phyloP scores from a whole-genome alignment of 2,888 invertebrate genomes.

The Eretmocerus hayati region DNA sequence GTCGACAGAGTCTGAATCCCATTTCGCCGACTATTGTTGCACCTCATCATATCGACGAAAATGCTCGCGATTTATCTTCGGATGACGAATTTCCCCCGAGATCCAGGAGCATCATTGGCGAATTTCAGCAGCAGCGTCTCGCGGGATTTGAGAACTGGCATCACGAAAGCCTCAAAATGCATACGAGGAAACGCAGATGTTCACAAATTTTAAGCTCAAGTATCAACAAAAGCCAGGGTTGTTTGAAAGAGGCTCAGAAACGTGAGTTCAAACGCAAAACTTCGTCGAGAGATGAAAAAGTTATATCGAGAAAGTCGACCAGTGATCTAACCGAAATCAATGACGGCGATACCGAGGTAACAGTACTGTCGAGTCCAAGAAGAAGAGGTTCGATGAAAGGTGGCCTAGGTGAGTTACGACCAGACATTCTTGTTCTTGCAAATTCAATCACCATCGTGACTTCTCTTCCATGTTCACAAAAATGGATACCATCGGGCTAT shows the following conservation, averaged over 20 bases:
- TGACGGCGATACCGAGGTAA: conserved; percentile 55
- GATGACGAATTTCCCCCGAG: neutral
- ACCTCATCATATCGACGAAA: neutral
- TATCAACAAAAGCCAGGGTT: conserved; percentile 41
- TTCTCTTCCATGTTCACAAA: neutral
- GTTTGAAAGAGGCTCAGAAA: conserved; percentile 27
- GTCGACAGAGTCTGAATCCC: conserved; percentile 25
- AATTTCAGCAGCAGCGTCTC: neutral
- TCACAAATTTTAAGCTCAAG: conserved; percentile 16
- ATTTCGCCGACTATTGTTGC: conserved; percentile 32
- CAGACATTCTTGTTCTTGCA: neutral
- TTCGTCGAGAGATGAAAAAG: conserved; percentile 21
- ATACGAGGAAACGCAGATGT: neutral
- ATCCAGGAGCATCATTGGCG: neutral
- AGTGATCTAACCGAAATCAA: conserved; percentile 65
- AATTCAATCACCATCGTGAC: neutral
- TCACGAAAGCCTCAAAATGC: conserved; percentile 15
- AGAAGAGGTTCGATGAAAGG: conserved; percentile 57
- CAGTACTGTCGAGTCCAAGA: conserved; percentile 60
- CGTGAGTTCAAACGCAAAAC: conserved; percentile 13
- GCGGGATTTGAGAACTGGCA: neutral
- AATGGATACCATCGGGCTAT: neutral
- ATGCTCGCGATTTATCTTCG: neutral
- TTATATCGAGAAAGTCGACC: conserved; percentile 59
- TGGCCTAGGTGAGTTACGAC: conserved; percentile 40